Evolutionary conservation across 2,113 vertebrate species (phyloP), one percentile per base, ranked within the genome.

Genomic region (Hydropotes inermis): DNA sequence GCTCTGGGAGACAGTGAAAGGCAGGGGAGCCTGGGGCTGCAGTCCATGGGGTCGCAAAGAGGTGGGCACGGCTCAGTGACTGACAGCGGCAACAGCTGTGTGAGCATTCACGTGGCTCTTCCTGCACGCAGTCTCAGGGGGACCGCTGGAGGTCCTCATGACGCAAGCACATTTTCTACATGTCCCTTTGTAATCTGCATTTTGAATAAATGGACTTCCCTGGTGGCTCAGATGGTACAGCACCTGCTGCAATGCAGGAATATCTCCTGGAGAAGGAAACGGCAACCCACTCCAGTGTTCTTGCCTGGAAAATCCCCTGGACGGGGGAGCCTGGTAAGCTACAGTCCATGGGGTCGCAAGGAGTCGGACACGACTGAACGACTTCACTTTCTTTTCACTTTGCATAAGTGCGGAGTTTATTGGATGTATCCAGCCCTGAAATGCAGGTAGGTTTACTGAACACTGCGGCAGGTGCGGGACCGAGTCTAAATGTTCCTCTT

Each of bases 41-140:
- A 25, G 67, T 25, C 19, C 36, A 8, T 12, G 67, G 17, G 19
- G 21, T 39, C 10, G 3, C 67, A 23, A 19, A 23, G 67, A 39
- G 21, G 2, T 12, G 19, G 67, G 23, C 19, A 3, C 6, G 19
- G 23, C 67, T 39, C n/a, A 39, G 67, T 10, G 23, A 1, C n/a
- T 11, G 19, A 23, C 9, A 39, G 10, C 19, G 23, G n/a, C n/a
- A 23, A 6, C 36, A 13, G 0, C 3, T 13, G 13, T 11, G 1
- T 0, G 13, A 0, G 4, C 16, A 1, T 23, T 4, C 19, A 3
- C 0, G 0, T 27, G 8, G 33, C 16, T 57, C 43, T 81, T 60
- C n/a, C 33, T 45, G 28, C 79, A 14, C 6, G 5, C 8, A 16
- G 15, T 17, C 78, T 36, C 6, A 74, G 43, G 6, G 50, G 64